Conservation (phyloP, 2,113 vertebrate species). For the Dipodomys spectabilis region DNA sequence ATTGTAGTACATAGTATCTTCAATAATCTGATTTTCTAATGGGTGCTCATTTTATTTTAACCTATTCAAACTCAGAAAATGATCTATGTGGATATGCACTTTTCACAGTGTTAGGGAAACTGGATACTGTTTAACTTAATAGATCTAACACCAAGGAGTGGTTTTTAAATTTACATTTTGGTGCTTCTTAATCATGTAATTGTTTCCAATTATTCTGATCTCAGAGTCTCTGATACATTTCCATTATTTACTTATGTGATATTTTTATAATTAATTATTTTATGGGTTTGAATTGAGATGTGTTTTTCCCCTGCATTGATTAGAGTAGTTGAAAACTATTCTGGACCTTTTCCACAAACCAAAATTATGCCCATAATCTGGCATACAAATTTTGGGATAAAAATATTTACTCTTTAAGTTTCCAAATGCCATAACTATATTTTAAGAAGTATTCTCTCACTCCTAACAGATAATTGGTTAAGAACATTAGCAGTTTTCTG, state of each 20-base stretch:
- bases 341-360: not conserved
- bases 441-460: not conserved
- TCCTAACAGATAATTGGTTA: not conserved
- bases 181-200: not conserved
- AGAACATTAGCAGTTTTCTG: not conserved
- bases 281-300: not conserved
- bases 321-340: not conserved
- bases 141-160: not conserved
- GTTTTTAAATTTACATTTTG: constrained; percentile 8
- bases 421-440: not conserved
- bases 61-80: not conserved
- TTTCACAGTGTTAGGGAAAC: not conserved
- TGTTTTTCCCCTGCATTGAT: not conserved
- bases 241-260: not conserved
- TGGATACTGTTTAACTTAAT: not conserved
- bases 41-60: not conserved
- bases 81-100: fast-evolving
- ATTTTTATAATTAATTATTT: not conserved
- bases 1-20: not conserved
- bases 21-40: constrained; percentile 33
- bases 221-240: not conserved
- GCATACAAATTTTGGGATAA: not conserved
- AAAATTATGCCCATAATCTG: not conserved
- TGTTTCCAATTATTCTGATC: not conserved
- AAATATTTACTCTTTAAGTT: not conserved